These are phyloP conservation scores for Acleris cristana DNA, from an alignment of 2,888 invertebrate genomes.

Conservation along the genomic window DNA sequence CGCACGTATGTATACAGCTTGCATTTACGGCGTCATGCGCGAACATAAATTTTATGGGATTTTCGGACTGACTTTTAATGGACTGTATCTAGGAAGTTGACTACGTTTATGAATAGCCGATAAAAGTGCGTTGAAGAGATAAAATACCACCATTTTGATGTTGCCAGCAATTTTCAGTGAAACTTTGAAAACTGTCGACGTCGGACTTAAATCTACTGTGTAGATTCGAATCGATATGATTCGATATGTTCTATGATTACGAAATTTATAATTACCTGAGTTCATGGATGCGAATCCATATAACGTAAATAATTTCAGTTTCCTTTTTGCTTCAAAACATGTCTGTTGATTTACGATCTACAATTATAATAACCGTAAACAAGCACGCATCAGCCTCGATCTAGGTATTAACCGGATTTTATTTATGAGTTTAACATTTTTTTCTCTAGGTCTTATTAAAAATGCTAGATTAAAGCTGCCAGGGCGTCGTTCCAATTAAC, in stretches of 20 bases:
- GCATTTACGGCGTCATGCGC: constrained; percentile 73
- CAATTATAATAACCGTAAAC: constrained; percentile 14
- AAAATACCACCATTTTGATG: constrained; percentile 32
- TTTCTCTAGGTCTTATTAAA: too few species aligned
- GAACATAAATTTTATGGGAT: constrained; percentile 73
- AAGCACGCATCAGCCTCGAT: constrained; percentile 9
- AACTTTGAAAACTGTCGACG: constrained; percentile 3
- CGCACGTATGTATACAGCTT: constrained; percentile 49
- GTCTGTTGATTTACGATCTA: constrained; percentile 4
- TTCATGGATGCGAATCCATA: too few species aligned
- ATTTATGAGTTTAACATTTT: too few species aligned
- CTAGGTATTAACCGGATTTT: not conserved
- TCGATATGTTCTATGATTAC: too few species aligned
- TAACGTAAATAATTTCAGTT: not conserved
- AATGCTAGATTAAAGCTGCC: not conserved
- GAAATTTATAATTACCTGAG: too few species aligned
- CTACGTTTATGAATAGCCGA: constrained; percentile 57
- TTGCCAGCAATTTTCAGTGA: constrained; percentile 12
- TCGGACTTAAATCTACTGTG: too few species aligned
- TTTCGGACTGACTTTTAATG: constrained; percentile 66
- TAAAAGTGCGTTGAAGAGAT: constrained; percentile 46
- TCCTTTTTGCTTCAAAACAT: not conserved
- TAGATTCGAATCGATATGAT: too few species aligned
- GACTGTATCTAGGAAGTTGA: constrained; percentile 55
- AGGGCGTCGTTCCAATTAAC: not conserved